Evolutionary conservation across 2,113 vertebrate species (phyloP).

Genomic region (Phrynocephalus versicolor): DNA sequence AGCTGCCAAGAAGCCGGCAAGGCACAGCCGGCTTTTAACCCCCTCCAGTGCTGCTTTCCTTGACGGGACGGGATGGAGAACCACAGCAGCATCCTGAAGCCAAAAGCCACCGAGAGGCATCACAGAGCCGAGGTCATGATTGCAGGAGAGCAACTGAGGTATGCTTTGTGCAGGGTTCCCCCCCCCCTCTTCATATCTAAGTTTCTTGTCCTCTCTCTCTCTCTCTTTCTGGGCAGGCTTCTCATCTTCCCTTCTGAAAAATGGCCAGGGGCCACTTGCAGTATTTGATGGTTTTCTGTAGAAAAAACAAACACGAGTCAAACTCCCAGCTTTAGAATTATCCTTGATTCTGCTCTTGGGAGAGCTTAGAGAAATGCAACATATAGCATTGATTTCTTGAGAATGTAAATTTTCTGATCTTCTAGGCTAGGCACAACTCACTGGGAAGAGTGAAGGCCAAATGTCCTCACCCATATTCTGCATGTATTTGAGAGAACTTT

Average conservation of each 20-base stretch:
- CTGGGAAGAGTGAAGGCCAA: too few species aligned
- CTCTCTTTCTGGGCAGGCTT: not conserved
- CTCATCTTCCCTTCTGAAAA: not conserved
- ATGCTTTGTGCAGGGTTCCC: not conserved
- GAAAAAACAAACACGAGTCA: not conserved
- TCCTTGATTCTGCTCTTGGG: not conserved
- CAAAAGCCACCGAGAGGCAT: conserved; percentile 75
- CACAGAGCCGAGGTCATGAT: conserved; percentile 85
- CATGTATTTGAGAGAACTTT: too few species aligned
- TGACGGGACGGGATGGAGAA: conserved; percentile 73
- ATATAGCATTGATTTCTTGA: not conserved
- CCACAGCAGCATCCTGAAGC: conserved; percentile 69
- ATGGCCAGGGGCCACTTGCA: not conserved
- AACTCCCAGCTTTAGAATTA: too few species aligned
- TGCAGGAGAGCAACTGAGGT: conserved; percentile 89
- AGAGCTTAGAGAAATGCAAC: not conserved
- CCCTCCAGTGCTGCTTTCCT: not conserved
- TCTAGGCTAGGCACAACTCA: too few species aligned
- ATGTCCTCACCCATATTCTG: too few species aligned
- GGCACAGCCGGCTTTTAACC: not conserved
- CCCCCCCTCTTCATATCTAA: not conserved
- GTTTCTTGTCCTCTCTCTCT: not conserved
- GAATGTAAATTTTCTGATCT: too few species aligned
- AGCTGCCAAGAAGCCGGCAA: not conserved
- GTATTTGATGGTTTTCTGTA: too few species aligned